Evolutionary conservation across 2,888 invertebrate species (phyloP).

Genomic region (Idaea straminata): DNA sequence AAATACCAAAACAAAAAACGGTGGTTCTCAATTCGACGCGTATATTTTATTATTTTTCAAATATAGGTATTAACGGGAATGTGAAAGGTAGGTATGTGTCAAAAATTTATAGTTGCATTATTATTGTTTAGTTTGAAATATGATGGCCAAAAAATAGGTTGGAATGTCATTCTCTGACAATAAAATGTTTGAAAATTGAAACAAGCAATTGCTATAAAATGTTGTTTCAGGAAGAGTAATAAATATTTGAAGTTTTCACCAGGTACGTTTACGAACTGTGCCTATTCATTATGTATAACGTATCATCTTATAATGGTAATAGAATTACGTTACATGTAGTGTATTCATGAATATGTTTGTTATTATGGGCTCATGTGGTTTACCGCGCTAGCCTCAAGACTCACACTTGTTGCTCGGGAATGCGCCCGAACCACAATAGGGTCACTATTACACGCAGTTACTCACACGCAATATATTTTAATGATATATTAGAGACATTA

Average conservation of each 20-base stretch:
- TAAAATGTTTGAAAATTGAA: too few relatives aligned
- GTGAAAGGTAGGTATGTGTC: too few relatives aligned
- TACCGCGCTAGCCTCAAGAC: constrained; percentile 36
- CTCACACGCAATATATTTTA: constrained; percentile 23
- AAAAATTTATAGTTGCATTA: too few relatives aligned
- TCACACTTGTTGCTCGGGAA: constrained; percentile 43
- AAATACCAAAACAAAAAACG: too few relatives aligned
- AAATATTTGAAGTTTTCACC: background rate
- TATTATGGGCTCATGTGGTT: constrained; percentile 31
- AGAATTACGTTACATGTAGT: background rate
- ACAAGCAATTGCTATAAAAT: too few relatives aligned
- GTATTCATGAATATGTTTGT: constrained; percentile 9
- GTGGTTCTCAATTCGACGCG: too few relatives aligned
- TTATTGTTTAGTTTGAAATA: too few relatives aligned
- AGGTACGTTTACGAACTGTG: background rate
- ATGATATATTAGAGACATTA: constrained; percentile 26
- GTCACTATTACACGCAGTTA: constrained; percentile 24
- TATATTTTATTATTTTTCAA: too few relatives aligned
- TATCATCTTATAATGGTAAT: background rate
- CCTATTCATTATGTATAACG: background rate
- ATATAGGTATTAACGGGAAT: too few relatives aligned
- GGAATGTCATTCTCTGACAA: too few relatives aligned
- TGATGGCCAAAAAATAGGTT: too few relatives aligned
- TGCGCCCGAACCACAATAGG: constrained; percentile 33
- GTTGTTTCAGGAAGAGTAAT: too few relatives aligned